Evolutionary conservation across 2,113 vertebrate genomes (phyloP).

Genomic region (Talpa occidentalis): DNA sequence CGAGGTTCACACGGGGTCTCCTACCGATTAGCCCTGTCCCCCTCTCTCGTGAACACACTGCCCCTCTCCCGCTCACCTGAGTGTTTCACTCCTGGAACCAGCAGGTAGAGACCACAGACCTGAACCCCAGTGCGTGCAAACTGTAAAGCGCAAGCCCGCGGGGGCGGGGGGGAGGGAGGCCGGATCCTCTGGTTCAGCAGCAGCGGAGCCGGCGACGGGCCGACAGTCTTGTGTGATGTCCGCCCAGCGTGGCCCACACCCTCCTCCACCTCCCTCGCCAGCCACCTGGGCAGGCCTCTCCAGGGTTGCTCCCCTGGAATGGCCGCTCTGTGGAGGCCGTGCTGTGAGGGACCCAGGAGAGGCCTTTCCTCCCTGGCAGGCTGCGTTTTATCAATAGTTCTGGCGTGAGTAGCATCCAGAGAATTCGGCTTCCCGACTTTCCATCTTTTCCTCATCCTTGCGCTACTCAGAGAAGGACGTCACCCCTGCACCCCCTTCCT

Average conservation of each 20-base stretch:
- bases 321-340: neutral
- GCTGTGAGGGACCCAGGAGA: too few relatives aligned
- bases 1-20: neutral
- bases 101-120: neutral
- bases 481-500: neutral
- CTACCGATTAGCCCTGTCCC: too few relatives aligned
- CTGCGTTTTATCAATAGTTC: neutral
- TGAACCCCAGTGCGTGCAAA: neutral
- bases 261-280: neutral
- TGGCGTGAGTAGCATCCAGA: neutral
- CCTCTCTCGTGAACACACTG: neutral
- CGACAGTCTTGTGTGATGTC: too few relatives aligned
- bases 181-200: too few relatives aligned
- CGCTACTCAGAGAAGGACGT: neutral
- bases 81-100: neutral
- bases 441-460: neutral
- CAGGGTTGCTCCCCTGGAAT: neutral
- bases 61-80: neutral
- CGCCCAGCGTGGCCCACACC: neutral
- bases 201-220: accelerated
- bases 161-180: neutral
- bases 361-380: too few relatives aligned
- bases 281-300: neutral
- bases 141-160: neutral
- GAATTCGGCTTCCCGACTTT: neutral